Evolutionary conservation across 2,113 vertebrate species (phyloP).

Genomic region (Entomyzon cyanotis): DNA sequence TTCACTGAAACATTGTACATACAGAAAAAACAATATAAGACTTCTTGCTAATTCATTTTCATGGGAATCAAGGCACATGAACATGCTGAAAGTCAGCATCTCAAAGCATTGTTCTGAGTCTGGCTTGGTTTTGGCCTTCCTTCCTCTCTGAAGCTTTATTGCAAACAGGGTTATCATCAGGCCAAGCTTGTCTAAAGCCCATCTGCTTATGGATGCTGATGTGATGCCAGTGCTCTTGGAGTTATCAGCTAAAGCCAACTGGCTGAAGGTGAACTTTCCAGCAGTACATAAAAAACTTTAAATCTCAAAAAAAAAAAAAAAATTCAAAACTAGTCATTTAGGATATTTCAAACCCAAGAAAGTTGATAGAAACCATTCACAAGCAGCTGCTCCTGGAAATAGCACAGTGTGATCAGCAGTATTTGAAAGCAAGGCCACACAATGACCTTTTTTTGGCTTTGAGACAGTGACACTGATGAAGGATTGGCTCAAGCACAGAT

Average conservation of each 20-base stretch:
- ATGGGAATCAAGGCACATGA: neutral
- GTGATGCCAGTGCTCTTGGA: neutral
- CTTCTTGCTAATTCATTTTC: neutral
- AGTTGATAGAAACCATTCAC: neutral
- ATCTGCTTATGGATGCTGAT: neutral
- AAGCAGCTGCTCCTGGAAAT: neutral
- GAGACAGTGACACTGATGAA: neutral
- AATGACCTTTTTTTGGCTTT: neutral
- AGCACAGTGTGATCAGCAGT: neutral
- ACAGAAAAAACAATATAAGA: neutral
- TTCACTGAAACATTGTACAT: neutral
- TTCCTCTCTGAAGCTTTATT: neutral
- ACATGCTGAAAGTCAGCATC: neutral
- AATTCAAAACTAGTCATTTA: neutral
- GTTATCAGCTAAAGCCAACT: neutral
- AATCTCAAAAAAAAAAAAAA: neutral
- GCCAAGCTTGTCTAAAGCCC: neutral
- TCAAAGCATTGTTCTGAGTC: neutral
- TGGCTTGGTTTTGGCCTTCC: neutral
- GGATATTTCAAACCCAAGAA: neutral
- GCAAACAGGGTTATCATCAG: constrained; percentile 16
- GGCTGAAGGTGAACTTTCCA: constrained; percentile 42
- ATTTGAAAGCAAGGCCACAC: neutral
- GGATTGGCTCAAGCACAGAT: neutral
- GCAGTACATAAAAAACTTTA: neutral